phyloP scores from a whole-genome alignment of 2,113 vertebrate species.

The Vidua chalybeata region DNA sequence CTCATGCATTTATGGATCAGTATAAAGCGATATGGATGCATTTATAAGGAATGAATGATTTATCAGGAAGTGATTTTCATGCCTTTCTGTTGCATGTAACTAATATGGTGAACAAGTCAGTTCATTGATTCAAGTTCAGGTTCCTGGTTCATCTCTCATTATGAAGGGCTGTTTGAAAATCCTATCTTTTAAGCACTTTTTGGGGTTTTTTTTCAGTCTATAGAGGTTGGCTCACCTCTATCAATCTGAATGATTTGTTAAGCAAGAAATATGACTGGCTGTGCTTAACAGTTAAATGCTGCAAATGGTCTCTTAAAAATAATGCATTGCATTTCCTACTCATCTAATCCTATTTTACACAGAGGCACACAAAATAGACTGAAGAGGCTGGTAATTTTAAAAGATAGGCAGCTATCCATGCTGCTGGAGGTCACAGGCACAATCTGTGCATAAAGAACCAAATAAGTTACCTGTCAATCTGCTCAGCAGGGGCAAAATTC shows the following conservation, averaged over 20 bases:
- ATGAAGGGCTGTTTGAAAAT: neutral
- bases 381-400: constrained; percentile 8
- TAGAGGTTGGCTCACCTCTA: neutral
- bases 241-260: neutral
- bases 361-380: neutral
- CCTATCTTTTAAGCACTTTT: neutral
- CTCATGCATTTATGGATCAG: constrained; percentile 70
- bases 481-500: constrained; percentile 13
- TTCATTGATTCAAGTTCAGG: constrained; percentile 15
- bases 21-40: constrained; percentile 14
- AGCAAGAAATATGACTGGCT: neutral
- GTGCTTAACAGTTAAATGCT: neutral
- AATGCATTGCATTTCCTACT: neutral
- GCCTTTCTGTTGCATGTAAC: constrained; percentile 24
- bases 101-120: constrained; percentile 35
- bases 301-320: constrained; percentile 16
- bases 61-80: constrained; percentile 49
- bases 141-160: neutral
- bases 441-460: constrained; percentile 16
- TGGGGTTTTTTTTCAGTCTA: neutral
- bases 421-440: neutral
- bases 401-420: constrained; percentile 41
- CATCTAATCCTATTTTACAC: constrained; percentile 13
- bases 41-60: constrained; percentile 67
- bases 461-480: constrained; percentile 54